Percentiles rank a stretch among this genome's conserved stretches.
Evolutionary conservation across 2,113 vertebrate genomes (phyloP).

Genomic region (Oreochromis aureus): DNA sequence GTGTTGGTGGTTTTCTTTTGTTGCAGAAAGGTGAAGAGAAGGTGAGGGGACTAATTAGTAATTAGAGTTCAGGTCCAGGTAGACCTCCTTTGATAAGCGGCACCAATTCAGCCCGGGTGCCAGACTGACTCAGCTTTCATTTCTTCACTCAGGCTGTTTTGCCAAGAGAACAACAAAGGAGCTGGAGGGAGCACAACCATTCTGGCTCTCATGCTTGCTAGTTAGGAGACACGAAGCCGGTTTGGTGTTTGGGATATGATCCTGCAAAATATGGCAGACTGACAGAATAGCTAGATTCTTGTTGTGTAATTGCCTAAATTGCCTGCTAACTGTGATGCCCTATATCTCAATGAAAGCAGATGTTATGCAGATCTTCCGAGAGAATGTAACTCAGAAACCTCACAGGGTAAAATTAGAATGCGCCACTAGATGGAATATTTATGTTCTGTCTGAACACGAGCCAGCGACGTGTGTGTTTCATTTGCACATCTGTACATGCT

Average conservation of each 20-base stretch:
- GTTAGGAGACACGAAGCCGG: neutral
- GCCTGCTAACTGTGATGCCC: neutral
- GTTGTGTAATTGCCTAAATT: constrained; percentile 26
- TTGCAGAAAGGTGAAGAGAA: constrained; percentile 11
- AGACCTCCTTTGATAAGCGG: constrained; percentile 30
- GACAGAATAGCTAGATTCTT: constrained; percentile 15
- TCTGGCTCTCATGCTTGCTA: constrained; percentile 1
- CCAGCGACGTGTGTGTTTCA: constrained; percentile 9
- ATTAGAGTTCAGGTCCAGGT: constrained; percentile 24
- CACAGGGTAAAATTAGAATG: constrained; percentile 24
- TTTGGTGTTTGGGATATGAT: constrained; percentile 34
- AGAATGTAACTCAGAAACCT: neutral
- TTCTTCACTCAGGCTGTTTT: constrained; percentile 7
- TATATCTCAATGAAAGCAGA: constrained; percentile 9
- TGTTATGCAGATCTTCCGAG: constrained; percentile 6
- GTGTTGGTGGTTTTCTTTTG: neutral
- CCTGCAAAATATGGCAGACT: neutral
- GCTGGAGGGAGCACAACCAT: neutral
- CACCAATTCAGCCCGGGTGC: neutral
- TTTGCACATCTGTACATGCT: constrained; percentile 7
- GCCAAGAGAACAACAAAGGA: constrained; percentile 35
- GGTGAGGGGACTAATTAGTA: constrained; percentile 19
- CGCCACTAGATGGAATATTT: constrained; percentile 17
- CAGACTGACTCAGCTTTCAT: constrained; percentile 49
- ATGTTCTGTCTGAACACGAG: constrained; percentile 8